phyloP scores from a whole-genome alignment of 2,888 invertebrate genomes.

The Diachrysia chrysitis region DNA sequence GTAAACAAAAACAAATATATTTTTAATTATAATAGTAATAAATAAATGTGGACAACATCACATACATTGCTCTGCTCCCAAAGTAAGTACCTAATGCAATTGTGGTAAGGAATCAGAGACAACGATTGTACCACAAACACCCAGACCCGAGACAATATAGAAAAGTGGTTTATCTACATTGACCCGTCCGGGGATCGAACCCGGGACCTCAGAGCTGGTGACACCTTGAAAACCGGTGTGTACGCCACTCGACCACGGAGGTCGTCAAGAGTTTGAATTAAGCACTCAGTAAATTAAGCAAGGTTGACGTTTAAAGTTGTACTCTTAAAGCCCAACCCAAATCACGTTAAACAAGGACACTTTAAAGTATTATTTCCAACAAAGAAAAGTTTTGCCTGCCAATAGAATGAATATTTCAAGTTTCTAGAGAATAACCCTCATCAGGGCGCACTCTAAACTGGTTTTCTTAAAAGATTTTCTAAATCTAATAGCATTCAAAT shows the following conservation, averaged over 20 bases:
- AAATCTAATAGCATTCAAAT: slow-evolving; percentile 52
- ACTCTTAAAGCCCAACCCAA: slow-evolving; percentile 17
- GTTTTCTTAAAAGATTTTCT: slow-evolving; percentile 30
- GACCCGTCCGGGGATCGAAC: too few relatives aligned
- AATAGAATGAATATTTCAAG: slow-evolving; percentile 5
- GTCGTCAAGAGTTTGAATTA: not conserved
- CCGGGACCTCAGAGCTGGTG: too few relatives aligned
- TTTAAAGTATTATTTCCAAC: slow-evolving; percentile 7
- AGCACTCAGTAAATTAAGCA: slow-evolving; percentile 6
- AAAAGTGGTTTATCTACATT: too few relatives aligned
- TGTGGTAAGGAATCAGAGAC: too few relatives aligned
- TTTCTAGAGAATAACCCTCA: slow-evolving; percentile 28
- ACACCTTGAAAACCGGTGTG: too few relatives aligned
- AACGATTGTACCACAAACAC: too few relatives aligned
- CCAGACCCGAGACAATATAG: too few relatives aligned
- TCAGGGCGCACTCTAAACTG: slow-evolving; percentile 30
- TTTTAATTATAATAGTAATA: too few relatives aligned
- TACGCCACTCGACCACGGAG: too few relatives aligned
- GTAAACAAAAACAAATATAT: slow-evolving; percentile 61
- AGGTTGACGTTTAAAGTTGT: slow-evolving; percentile 10
- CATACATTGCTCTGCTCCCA: too few relatives aligned
- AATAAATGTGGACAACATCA: too few relatives aligned
- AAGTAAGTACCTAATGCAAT: too few relatives aligned
- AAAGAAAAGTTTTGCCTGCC: slow-evolving; percentile 3
- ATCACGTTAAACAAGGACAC: slow-evolving; percentile 16